Base-by-base conservation (phyloP, 2,888 invertebrate genomes). In the Yponomeuta malinellus region DNA sequence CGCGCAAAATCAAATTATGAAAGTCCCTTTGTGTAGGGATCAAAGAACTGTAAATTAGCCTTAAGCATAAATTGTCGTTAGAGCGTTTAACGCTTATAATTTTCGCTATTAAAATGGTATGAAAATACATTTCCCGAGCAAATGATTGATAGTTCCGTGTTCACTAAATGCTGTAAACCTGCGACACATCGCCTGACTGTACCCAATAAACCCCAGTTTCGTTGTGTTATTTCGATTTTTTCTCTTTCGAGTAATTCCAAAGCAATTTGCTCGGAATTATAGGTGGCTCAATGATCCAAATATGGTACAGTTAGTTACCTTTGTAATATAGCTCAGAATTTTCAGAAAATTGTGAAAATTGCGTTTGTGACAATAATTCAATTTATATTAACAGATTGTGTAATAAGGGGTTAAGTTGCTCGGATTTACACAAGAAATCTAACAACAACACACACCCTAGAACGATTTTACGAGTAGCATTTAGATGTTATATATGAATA, bases 211-310 rank as follows among this genome's bases (percentile, higher is more conserved):
- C 70, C 15, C 12, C 59, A n/a, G 8, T 69, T 52, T 52, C 31
- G 31, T 69, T 59, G 9, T 15, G 37, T 70, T 63, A 33, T 63
- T 69, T 69, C 33, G 10, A 12, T 52, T 69, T 69, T 48, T 63
- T 63, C 15, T n/a, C 23, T 37, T 70, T 43, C 3, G 3, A 12
- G 70, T 70, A 70, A 70, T 70, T 63, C 37, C 59, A 63, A 70
- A 70, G 70, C 59, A 48, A 69, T 23, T 69, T 69, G 68, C 31
- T 76, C 75, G 76, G 74, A 74, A 72, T 59, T 59, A 59, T 52
- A 73, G 77, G 75, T 72, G 71, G 75, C 73, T 73, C 71, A 43
- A 73, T 74, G 72, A 74, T 71, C 4, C 52, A 59, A 15, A 59
- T 59, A 59, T 15, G 5, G 52, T 59, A 59, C 15, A 23, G 23